Conservation (phyloP, 1,140 invertebrate species). For the Drepana arcuata region DNA sequence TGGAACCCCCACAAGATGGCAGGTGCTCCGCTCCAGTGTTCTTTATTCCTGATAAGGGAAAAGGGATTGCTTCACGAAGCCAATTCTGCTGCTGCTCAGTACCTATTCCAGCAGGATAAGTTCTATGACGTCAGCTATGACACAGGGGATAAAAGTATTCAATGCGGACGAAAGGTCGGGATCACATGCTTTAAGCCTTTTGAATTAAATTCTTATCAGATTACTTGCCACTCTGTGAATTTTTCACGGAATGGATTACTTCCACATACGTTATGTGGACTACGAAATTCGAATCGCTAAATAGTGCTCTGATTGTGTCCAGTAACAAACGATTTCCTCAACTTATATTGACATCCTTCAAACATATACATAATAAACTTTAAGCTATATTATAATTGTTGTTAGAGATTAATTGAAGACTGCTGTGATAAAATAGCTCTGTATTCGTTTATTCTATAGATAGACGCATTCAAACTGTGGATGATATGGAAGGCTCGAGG, state of each 20-base stretch:
- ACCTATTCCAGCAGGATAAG: conserved; percentile 94
- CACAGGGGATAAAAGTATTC: conserved; percentile 93
- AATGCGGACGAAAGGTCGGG: conserved; percentile 89
- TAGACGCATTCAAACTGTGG: conserved; percentile 95
- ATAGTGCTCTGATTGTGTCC: too few relatives aligned
- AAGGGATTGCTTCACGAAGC: conserved; percentile 79
- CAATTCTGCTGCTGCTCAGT: conserved; percentile 86
- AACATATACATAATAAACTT: too few relatives aligned
- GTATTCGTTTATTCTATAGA: conserved; percentile 46
- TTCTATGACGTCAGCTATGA: conserved; percentile 93
- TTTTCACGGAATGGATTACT: too few relatives aligned
- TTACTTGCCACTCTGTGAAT: too few relatives aligned
- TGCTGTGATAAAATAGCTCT: not conserved
- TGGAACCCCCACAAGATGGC: conserved; percentile 97
- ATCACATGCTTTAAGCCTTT: too few relatives aligned
- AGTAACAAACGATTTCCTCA: too few relatives aligned
- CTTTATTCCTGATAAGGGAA: conserved; percentile 80
- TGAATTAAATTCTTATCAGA: not conserved
- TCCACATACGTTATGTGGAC: too few relatives aligned
- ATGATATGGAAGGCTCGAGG: conserved; percentile 91
- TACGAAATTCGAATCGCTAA: too few relatives aligned
- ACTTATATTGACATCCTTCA: too few relatives aligned
- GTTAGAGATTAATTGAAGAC: too few relatives aligned
- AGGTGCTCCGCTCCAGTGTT: conserved; percentile 91
- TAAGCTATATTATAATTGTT: too few relatives aligned